Conservation (phyloP, 2,113 vertebrate species). For the Noctilio leporinus region DNA sequence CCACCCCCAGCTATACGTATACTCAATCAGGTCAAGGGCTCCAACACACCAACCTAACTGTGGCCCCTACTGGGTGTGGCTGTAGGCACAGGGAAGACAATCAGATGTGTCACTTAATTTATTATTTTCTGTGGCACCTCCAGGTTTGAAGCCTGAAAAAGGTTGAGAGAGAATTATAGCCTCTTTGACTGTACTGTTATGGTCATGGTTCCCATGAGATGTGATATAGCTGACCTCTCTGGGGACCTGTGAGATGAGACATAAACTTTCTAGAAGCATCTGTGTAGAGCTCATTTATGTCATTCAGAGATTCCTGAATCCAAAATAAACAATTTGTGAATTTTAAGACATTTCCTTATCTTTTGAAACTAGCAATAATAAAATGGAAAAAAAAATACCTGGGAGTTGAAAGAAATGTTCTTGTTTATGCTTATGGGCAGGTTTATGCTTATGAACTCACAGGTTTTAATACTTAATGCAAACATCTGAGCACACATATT, state of each 20-base stretch:
- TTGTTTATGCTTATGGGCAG: not conserved
- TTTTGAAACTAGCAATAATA: not conserved
- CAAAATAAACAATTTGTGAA: not conserved
- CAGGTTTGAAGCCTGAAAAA: not conserved
- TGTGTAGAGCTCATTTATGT: not conserved
- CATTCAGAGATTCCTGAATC: not conserved
- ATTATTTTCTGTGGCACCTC: not conserved
- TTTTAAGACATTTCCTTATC: constrained; percentile 9
- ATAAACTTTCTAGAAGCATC: not conserved
- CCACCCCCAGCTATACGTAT: not conserved
- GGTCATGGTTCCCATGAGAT: not conserved
- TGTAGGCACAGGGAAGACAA: not conserved
- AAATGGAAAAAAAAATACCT: not conserved
- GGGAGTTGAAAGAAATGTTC: not conserved
- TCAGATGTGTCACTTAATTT: not conserved
- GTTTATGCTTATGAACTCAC: not conserved
- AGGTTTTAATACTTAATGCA: not conserved
- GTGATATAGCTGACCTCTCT: not conserved
- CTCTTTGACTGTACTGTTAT: not conserved
- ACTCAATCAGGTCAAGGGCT: not conserved
- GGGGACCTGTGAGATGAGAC: not conserved
- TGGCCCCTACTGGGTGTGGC: not conserved
- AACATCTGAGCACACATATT: not conserved
- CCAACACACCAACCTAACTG: rapidly evolving
- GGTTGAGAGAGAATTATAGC: not conserved